Evolutionary conservation across 1,140 invertebrate genomes (phyloP).

Genomic region (Coenobita brevimanus): DNA sequence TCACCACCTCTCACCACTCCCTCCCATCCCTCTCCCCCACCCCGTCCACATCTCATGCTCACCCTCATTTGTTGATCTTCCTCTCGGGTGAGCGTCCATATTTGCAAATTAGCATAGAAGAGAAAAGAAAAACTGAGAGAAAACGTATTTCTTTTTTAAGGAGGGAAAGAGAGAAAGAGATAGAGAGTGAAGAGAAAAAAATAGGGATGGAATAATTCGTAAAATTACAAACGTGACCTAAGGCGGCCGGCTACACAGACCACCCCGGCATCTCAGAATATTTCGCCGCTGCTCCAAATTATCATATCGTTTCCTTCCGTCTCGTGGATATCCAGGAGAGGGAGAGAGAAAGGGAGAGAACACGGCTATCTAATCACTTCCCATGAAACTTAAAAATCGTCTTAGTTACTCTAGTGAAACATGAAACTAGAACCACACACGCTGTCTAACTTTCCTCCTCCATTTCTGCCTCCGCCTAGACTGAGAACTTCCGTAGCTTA

Average conservation of each 20-base stretch:
- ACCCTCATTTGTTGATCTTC: constrained; percentile 48
- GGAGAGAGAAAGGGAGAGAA: no score
- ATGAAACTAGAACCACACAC: no score
- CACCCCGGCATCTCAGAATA: constrained; percentile 43
- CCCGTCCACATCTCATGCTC: neutral
- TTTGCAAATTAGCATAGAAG: constrained; percentile 61
- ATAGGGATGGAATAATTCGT: constrained; percentile 60
- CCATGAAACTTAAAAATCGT: no score
- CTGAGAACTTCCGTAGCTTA: neutral
- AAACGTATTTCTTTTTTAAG: constrained; percentile 38
- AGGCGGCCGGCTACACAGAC: constrained; percentile 37
- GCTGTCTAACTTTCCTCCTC: no score
- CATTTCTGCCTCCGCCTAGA: no score
- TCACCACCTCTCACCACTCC: neutral
- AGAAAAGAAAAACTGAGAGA: constrained; percentile 35
- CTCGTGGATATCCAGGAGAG: no score
- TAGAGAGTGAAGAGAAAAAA: constrained; percentile 27
- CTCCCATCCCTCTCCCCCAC: neutral
- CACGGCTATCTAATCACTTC: no score
- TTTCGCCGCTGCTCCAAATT: constrained; percentile 47
- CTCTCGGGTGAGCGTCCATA: constrained; percentile 53
- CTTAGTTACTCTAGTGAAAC: no score
- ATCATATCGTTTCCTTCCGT: constrained; percentile 14
- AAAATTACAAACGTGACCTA: constrained; percentile 56
- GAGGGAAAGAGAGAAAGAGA: neutral